A percentile compares a stretch with the other conserved stretches of the same genome.
Evolutionary conservation across 2,888 invertebrate species (phyloP).

Genomic region (Atethmia centrago): DNA sequence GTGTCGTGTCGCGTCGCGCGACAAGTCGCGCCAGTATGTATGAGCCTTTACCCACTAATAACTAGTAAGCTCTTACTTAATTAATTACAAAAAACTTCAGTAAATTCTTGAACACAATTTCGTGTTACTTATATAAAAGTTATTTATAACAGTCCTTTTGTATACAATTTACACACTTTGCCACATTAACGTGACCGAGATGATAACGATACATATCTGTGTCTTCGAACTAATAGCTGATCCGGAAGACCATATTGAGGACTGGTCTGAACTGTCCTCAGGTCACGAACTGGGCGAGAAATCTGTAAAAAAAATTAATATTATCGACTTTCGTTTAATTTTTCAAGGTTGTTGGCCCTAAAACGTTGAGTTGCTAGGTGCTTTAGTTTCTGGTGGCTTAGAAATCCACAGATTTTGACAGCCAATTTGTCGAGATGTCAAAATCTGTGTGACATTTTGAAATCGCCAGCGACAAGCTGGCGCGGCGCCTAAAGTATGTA

Average conservation of each 20-base stretch:
- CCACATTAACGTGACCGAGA: constrained; percentile 10
- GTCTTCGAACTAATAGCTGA: constrained; percentile 46
- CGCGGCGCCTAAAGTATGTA: neutral
- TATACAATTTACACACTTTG: constrained; percentile 28
- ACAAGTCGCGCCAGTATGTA: too few relatives aligned
- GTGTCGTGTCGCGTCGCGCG: too few relatives aligned
- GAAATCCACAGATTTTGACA: neutral
- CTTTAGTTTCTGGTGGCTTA: neutral
- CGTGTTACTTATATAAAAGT: constrained; percentile 3
- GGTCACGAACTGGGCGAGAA: constrained; percentile 82
- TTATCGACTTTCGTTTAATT: neutral
- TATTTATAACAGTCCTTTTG: constrained; percentile 25
- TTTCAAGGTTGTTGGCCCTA: neutral
- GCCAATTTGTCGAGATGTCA: neutral
- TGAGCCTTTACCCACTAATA: constrained; percentile 12
- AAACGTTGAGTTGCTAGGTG: too few relatives aligned
- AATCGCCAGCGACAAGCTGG: neutral
- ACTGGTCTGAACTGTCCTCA: constrained; percentile 75
- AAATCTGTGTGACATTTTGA: neutral
- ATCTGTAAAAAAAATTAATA: constrained; percentile 70
- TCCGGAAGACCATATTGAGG: constrained; percentile 79
- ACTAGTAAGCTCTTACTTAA: constrained; percentile 54
- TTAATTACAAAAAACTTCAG: constrained; percentile 28
- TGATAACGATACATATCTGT: constrained; percentile 6
- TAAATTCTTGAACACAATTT: constrained; percentile 47